phyloP scores from a whole-genome alignment of 2,888 invertebrate genomes.

The Ganaspis brasiliensis region DNA sequence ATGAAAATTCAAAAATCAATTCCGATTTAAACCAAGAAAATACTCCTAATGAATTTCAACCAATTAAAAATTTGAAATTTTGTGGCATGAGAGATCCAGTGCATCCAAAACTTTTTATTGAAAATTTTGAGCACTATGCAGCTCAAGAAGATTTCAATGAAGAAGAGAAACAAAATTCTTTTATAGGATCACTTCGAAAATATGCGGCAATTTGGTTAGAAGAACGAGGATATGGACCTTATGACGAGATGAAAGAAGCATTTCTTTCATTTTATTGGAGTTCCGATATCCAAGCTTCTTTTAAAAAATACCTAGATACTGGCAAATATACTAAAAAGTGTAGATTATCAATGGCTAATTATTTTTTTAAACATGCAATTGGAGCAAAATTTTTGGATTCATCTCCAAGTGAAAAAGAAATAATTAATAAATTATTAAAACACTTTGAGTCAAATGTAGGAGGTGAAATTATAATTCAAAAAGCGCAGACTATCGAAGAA shows the following conservation, averaged over 20 bases:
- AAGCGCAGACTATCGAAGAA: constrained; percentile 17
- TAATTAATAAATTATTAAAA: constrained; percentile 13
- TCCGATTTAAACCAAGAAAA: not conserved
- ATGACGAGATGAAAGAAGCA: constrained; percentile 29
- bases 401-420: constrained; percentile 20
- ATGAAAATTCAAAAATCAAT: not conserved
- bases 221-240: constrained; percentile 2
- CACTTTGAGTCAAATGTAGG: constrained; percentile 13
- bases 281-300: constrained; percentile 2
- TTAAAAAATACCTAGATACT: not conserved
- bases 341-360: constrained; percentile 11
- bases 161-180: constrained; percentile 8
- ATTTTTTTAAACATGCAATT: constrained; percentile 14
- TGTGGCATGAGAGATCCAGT: constrained; percentile 17
- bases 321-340: constrained; percentile 8
- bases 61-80: constrained; percentile 14
- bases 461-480: constrained; percentile 22
- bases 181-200: constrained; percentile 10
- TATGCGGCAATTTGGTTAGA: constrained; percentile 28
- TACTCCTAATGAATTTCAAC: not conserved
- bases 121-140: constrained; percentile 21
- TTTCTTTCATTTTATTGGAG: constrained; percentile 34
- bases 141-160: not conserved
- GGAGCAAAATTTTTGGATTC: constrained; percentile 14
- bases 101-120: constrained; percentile 21